Conservation (phyloP, 1,140 invertebrate species). For the Heliconius himera region DNA sequence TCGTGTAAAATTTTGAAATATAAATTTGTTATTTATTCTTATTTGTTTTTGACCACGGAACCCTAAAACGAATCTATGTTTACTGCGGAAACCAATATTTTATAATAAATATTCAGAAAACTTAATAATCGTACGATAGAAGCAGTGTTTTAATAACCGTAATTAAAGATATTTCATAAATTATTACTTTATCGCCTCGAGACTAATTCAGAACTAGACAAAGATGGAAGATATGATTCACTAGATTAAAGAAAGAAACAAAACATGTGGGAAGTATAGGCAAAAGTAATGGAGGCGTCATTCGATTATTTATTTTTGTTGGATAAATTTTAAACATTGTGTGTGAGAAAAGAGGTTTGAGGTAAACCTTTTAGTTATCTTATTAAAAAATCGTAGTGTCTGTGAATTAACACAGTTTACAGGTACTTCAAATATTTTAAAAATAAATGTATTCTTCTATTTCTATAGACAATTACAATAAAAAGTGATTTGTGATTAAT, state of each 20-base stretch:
- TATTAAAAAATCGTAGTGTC: neutral
- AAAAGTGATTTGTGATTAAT: too few relatives aligned
- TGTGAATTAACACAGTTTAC: neutral
- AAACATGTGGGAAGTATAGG: constrained; percentile 42
- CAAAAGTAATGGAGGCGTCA: constrained; percentile 13
- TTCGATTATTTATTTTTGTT: constrained; percentile 27
- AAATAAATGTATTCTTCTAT: too few relatives aligned
- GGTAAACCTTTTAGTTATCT: constrained; percentile 1
- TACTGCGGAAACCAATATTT: constrained; percentile 36
- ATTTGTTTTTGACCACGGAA: constrained; percentile 18
- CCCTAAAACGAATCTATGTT: constrained; percentile 38
- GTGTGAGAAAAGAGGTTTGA: constrained; percentile 7
- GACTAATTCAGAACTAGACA: constrained; percentile 47
- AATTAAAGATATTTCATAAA: constrained; percentile 66
- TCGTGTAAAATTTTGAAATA: too few relatives aligned
- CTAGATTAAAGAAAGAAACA: constrained; percentile 43
- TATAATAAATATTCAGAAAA: constrained; percentile 37
- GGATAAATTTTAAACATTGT: constrained; percentile 15
- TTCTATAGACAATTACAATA: too few relatives aligned
- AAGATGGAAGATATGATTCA: constrained; percentile 37
- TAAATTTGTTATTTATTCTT: too few relatives aligned
- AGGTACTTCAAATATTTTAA: too few relatives aligned
- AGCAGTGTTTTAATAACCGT: constrained; percentile 62
- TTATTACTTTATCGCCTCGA: constrained; percentile 66
- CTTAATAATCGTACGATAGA: constrained; percentile 54